Conservation (phyloP, 2,888 invertebrate species). For the Lasioglossum villosulum region DNA sequence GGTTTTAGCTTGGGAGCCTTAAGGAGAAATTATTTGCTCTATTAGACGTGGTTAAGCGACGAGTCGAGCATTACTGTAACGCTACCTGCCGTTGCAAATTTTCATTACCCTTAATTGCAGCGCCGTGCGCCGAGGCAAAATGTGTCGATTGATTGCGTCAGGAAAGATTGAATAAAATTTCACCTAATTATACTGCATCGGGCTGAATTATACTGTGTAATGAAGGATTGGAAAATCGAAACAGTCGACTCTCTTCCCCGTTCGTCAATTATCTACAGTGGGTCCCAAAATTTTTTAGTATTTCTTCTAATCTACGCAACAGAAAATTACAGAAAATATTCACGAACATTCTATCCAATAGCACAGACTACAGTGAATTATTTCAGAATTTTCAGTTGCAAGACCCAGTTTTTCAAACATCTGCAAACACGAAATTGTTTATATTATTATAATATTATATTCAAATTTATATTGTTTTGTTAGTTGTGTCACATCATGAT, state of each 20-base stretch:
- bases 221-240: neutral
- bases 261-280: neutral
- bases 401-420: too few species aligned
- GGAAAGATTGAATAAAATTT: neutral
- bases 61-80: neutral
- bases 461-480: too few species aligned
- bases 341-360: too few species aligned
- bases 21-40: neutral
- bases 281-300: too few species aligned
- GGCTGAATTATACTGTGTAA: neutral
- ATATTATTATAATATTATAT: too few species aligned
- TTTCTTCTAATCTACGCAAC: too few species aligned
- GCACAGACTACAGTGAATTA: too few species aligned
- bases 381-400: too few species aligned
- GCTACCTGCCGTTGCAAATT: neutral
- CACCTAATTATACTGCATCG: too few species aligned
- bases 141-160: neutral
- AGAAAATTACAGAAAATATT: too few species aligned
- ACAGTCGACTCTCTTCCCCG: neutral
- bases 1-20: neutral
- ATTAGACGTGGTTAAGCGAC: neutral
- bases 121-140: neutral
- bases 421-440: too few species aligned
- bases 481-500: too few species aligned
- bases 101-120: neutral